Evolutionary conservation across 2,113 vertebrate species (phyloP).

Genomic region (Chaetorhynchus papuensis): DNA sequence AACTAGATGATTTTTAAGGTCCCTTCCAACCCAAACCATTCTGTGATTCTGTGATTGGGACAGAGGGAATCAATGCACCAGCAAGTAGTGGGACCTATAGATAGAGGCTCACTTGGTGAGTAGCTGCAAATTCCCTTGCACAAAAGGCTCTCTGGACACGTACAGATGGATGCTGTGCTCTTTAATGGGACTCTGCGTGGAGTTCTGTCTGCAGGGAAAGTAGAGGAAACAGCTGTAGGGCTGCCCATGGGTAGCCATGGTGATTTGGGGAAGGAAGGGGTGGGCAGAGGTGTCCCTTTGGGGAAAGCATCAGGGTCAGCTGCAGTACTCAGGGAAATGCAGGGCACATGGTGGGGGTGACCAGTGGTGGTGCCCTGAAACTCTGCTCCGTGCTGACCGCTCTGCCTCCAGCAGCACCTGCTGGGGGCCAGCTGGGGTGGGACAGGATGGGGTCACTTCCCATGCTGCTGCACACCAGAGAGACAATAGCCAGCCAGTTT

Average conservation of each 20-base stretch:
- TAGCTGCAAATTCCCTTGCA: too few relatives aligned
- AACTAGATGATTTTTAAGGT: not conserved
- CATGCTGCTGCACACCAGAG: rapidly evolving
- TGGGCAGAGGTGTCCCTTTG: not conserved
- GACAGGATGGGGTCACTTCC: not conserved
- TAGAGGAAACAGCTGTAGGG: not conserved
- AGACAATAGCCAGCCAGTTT: not conserved
- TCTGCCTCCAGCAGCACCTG: not conserved
- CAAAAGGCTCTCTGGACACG: not conserved
- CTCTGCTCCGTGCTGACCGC: not conserved
- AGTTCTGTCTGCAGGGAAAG: not conserved
- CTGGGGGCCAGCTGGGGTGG: not conserved
- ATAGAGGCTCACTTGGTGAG: not conserved
- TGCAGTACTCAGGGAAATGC: not conserved
- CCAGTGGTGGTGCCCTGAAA: not conserved
- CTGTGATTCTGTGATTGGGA: not conserved
- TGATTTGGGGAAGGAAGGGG: not conserved
- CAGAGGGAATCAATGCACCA: not conserved
- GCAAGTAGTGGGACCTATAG: not conserved
- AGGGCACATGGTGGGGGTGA: not conserved
- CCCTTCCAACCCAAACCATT: not conserved
- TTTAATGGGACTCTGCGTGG: not conserved
- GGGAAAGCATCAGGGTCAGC: not conserved
- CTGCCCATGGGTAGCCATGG: rapidly evolving
- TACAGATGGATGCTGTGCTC: not conserved